Evolutionary conservation across 2,113 vertebrate genomes (phyloP), one percentile per base, ranked within the genome.

Genomic region (Penelope pileata): DNA sequence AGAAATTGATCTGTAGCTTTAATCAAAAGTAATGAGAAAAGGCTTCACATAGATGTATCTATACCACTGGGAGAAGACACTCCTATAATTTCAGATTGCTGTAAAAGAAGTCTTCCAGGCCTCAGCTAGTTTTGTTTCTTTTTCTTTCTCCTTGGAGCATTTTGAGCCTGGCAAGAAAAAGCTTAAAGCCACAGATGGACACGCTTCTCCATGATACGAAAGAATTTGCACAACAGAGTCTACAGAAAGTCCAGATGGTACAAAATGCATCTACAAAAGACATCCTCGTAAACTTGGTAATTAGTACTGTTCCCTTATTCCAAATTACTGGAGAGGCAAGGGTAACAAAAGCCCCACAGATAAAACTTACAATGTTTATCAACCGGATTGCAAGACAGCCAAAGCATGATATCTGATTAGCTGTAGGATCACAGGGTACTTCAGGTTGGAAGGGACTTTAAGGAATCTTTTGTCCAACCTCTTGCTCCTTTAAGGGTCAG

Each of bases 1-100:
- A 88, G 82, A 80, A 83, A 94, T 47, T 86, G 88, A 96, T 96
- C 69, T 90, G 83, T 93, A 91, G 83, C 88, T 94, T 96, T 96
- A 95, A 96, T 96, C 90, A 88, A 88, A 94, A 96, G 85, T 95
- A 94, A 93, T 94, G 88, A 96, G 83, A 94, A 94, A 96, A 91
- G 13, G 27, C 45, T 91, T 94, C 88, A 69, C 36, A 69, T 58
- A 83, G 62, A 69, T 34, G 58, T 43, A 45, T 18, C 83, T 77
- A 40, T 74, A 54, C 93, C n/a, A 50, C 45, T 14, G 95, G 83
- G 95, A 91, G 18, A 76, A 12, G 54, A 73, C 56, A 80, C 74
- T 82, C n/a, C 75, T 83, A 38, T 74, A 66, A 93, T 90, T 94
- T 86, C 82, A 80, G 63, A 88, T 26, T 83, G 79, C 59, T 88